Evolutionary conservation across 2,888 invertebrate genomes (phyloP).

Genomic region (Mythimna loreyi): DNA sequence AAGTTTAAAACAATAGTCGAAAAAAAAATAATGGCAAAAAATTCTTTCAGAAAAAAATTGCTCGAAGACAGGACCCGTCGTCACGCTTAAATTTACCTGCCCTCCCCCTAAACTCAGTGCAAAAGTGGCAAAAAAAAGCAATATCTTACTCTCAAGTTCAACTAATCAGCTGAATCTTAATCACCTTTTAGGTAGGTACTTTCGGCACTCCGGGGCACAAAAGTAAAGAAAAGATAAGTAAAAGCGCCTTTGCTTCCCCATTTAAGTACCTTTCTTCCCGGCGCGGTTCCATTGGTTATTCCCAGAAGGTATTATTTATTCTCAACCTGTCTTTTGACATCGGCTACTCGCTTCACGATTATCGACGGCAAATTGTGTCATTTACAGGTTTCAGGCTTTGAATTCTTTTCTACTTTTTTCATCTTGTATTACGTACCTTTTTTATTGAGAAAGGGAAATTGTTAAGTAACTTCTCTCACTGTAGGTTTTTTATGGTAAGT

Average conservation of each 20-base stretch:
- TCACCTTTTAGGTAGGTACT: slow-evolving; percentile 74
- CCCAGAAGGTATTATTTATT: slow-evolving; percentile 72
- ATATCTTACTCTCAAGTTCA: slow-evolving; percentile 73
- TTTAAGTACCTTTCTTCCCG: slow-evolving; percentile 65
- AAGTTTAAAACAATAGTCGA: slow-evolving; percentile 49
- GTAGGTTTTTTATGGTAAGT: too few relatives aligned
- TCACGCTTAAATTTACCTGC: slow-evolving; percentile 57
- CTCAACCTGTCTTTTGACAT: slow-evolving; percentile 65
- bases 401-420: slow-evolving; percentile 12
- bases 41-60: slow-evolving; percentile 41
- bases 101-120: slow-evolving; percentile 42
- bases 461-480: too few relatives aligned
- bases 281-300: slow-evolving; percentile 65
- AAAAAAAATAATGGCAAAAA: slow-evolving; percentile 34
- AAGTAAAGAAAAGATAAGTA: slow-evolving; percentile 73
- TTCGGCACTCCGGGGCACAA: slow-evolving; percentile 67
- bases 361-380: slow-evolving; percentile 52
- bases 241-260: slow-evolving; percentile 65
- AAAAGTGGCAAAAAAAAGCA: slow-evolving; percentile 69
- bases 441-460: too few relatives aligned
- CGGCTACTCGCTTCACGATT: slow-evolving; percentile 53
- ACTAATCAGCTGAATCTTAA: slow-evolving; percentile 78
- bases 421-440: not conserved
- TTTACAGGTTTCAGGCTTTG: slow-evolving; percentile 27
- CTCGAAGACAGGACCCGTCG: slow-evolving; percentile 56